These are phyloP conservation scores for Actenoides hombroni DNA, from an alignment of 2,113 vertebrate species.

Conservation along the genomic window DNA sequence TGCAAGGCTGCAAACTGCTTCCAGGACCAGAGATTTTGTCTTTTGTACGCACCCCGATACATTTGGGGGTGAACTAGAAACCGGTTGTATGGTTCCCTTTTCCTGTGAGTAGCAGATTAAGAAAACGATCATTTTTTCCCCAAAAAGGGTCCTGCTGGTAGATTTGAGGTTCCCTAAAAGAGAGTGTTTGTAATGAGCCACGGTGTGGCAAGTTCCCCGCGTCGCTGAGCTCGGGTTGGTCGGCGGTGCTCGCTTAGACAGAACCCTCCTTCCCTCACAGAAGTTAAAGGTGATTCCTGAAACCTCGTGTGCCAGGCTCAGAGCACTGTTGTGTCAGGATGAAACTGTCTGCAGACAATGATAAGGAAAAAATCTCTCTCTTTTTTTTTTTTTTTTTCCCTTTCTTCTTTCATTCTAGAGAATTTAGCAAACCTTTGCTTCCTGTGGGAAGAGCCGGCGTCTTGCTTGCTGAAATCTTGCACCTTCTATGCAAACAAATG, in stretches of 20 bases:
- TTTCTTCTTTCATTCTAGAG: conserved; percentile 79
- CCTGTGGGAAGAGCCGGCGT: conserved; percentile 94
- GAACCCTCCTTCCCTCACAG: not conserved
- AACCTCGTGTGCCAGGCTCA: too few species aligned
- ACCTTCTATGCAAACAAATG: conserved; percentile 99
- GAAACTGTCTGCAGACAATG: not conserved
- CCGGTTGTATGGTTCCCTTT: not conserved
- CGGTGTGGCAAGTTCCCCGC: not conserved
- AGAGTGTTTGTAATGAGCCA: not conserved
- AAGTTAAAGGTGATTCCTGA: not conserved
- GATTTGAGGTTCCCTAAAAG: not conserved
- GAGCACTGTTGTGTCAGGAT: not conserved
- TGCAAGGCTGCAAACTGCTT: not conserved
- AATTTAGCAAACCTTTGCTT: conserved; percentile 98
- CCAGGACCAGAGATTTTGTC: not conserved
- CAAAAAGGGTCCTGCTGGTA: not conserved
- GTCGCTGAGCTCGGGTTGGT: not conserved
- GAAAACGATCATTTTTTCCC: not conserved
- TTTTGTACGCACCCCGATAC: fast-evolving
- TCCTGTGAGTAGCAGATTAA: not conserved
- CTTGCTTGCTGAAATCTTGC: conserved; percentile 97
- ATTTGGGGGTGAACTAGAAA: not conserved
- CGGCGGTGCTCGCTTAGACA: not conserved
- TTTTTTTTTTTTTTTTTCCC: not conserved
- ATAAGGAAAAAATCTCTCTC: not conserved